Conservation (phyloP, 1,140 invertebrate species). For the Saxidomus purpurata region DNA sequence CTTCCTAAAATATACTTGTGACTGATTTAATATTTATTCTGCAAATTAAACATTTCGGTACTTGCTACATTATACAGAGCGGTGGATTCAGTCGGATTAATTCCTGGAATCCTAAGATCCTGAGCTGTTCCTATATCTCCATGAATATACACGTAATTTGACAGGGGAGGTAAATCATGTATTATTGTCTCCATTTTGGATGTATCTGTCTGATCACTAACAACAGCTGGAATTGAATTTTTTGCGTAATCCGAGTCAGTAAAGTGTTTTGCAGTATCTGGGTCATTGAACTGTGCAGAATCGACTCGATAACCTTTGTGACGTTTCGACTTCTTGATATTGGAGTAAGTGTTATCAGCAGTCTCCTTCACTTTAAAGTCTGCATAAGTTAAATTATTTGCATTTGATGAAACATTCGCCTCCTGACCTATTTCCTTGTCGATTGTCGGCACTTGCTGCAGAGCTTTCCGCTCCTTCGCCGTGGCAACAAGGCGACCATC, state of each 20-base stretch:
- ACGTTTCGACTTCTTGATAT: constrained; percentile 7
- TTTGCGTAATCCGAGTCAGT: neutral
- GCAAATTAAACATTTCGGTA: constrained; percentile 42
- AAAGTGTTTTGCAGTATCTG: neutral
- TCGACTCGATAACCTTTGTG: constrained; percentile 24
- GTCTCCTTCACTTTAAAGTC: constrained; percentile 25
- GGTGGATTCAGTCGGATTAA: neutral
- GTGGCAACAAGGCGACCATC: constrained; percentile 49
- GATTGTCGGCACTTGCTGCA: constrained; percentile 42
- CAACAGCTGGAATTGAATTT: neutral
- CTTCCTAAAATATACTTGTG: constrained; percentile 30
- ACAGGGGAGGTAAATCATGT: constrained; percentile 43
- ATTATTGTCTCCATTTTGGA: constrained; percentile 39
- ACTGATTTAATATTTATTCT: constrained; percentile 41
- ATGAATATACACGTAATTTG: constrained; percentile 49
- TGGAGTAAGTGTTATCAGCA: constrained; percentile 13
- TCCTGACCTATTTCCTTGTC: constrained; percentile 48
- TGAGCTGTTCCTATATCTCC: constrained; percentile 11
- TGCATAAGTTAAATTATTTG: constrained; percentile 10
- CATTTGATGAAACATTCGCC: neutral
- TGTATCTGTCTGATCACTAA: neutral
- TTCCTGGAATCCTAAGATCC: neutral
- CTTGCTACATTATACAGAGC: constrained; percentile 22
- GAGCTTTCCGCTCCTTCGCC: constrained; percentile 32
- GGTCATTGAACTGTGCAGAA: neutral